phyloP scores from a whole-genome alignment of 2,113 vertebrate species.

The Bufo gargarizans region DNA sequence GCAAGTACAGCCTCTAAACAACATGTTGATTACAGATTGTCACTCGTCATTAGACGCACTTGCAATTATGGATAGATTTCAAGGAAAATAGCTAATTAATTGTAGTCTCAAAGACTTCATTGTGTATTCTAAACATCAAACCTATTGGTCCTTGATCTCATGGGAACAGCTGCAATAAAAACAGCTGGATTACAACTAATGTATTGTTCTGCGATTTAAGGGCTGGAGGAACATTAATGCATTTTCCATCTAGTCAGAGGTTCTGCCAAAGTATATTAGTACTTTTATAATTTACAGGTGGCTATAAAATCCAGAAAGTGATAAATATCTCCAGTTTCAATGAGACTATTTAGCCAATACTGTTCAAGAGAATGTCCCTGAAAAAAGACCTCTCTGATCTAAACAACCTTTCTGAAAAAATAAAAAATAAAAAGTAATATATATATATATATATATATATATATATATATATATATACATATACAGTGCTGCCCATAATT shows the following conservation, averaged over 20 bases:
- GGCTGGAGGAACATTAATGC: neutral
- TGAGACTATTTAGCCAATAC: neutral
- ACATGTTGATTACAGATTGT: conserved; percentile 27
- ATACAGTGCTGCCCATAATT: too few species aligned
- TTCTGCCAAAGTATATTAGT: neutral
- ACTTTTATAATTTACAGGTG: neutral
- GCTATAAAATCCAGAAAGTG: neutral
- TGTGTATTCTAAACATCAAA: neutral
- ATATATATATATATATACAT: too few species aligned
- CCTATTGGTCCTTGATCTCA: neutral
- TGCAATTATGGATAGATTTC: conserved; percentile 22
- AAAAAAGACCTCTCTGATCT: neutral
- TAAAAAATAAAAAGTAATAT: too few species aligned
- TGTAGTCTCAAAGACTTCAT: conserved; percentile 9
- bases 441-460: too few species aligned
- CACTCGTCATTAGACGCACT: neutral
- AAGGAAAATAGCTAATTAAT: conserved; percentile 27
- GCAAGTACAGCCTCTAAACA: conserved; percentile 21
- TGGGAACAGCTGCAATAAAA: conserved; percentile 22
- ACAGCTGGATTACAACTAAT: conserved; percentile 23
- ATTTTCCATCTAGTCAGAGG: neutral
- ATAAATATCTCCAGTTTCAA: neutral
- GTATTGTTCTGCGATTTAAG: neutral
- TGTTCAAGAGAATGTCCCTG: too few species aligned
- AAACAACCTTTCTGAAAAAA: neutral